Evolutionary conservation across 2,888 invertebrate genomes (phyloP).

Genomic region (Zygothrica quintamaculata): DNA sequence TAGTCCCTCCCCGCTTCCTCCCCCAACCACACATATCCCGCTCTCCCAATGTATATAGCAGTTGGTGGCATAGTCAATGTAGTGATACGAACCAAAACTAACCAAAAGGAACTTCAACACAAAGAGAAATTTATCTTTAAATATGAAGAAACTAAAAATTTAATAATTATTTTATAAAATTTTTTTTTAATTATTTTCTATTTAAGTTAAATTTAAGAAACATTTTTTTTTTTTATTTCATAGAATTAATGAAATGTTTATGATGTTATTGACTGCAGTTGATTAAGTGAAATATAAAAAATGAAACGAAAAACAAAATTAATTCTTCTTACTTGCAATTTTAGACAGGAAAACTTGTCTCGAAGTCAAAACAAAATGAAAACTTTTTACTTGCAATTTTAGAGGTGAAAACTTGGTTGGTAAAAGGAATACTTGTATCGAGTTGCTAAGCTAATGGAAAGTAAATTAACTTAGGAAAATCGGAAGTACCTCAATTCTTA

Average conservation of each 20-base stretch:
- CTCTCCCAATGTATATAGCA: constrained; percentile 38
- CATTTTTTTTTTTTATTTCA: constrained; percentile 40
- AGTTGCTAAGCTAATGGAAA: no score
- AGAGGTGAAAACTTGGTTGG: no score
- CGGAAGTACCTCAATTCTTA: no score
- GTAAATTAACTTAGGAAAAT: no score
- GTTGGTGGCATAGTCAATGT: constrained; percentile 24
- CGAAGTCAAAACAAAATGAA: no score
- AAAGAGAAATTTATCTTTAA: neutral
- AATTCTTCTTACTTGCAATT: no score
- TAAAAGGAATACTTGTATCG: no score
- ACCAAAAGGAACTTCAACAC: constrained; percentile 15
- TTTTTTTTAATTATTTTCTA: constrained; percentile 32
- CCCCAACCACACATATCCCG: neutral
- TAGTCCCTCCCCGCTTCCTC: neutral
- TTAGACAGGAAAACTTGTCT: no score
- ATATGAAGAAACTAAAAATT: constrained; percentile 4
- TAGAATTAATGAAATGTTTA: constrained; percentile 44
- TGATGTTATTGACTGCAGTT: constrained; percentile 43
- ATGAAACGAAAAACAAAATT: neutral
- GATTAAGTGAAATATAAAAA: constrained; percentile 24
- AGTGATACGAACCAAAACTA: constrained; percentile 46
- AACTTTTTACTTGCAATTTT: no score
- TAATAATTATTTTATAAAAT: constrained; percentile 4
- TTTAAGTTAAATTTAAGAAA: constrained; percentile 25